phyloP scores from a whole-genome alignment of 2,113 vertebrate genomes.

The pig (Sus scrofa) region DNA sequence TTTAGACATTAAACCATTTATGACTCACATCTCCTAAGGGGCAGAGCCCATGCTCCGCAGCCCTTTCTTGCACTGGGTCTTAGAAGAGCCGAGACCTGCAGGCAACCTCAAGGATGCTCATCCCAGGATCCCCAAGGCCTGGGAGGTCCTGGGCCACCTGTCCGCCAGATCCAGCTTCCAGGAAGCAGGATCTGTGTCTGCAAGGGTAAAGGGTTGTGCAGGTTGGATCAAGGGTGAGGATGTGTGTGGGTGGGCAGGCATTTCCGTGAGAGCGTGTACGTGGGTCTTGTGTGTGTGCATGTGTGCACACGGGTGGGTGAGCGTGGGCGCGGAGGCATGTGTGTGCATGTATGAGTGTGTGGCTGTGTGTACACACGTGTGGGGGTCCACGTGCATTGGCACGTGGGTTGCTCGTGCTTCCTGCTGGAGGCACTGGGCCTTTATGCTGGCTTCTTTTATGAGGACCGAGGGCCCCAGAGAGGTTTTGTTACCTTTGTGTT shows the following conservation, averaged over 20 bases:
- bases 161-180: background rate
- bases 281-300: background rate
- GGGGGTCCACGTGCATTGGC: rapidly evolving
- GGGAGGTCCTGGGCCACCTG: background rate
- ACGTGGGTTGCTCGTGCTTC: background rate
- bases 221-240: rapidly evolving
- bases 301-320: rapidly evolving
- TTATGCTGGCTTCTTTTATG: background rate
- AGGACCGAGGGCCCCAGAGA: background rate
- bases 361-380: rapidly evolving
- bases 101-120: rapidly evolving
- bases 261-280: background rate
- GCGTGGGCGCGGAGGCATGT: too few species aligned
- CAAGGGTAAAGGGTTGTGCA: rapidly evolving
- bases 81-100: rapidly evolving
- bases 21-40: background rate
- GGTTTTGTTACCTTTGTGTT: background rate
- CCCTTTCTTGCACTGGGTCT: rapidly evolving
- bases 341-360: background rate
- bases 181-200: background rate
- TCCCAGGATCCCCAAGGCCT: background rate
- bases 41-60: background rate
- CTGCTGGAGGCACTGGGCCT: background rate
- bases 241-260: rapidly evolving
- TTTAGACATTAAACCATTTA: background rate